phyloP scores from a whole-genome alignment of 2,888 invertebrate species.

The Agrotis segetum region DNA sequence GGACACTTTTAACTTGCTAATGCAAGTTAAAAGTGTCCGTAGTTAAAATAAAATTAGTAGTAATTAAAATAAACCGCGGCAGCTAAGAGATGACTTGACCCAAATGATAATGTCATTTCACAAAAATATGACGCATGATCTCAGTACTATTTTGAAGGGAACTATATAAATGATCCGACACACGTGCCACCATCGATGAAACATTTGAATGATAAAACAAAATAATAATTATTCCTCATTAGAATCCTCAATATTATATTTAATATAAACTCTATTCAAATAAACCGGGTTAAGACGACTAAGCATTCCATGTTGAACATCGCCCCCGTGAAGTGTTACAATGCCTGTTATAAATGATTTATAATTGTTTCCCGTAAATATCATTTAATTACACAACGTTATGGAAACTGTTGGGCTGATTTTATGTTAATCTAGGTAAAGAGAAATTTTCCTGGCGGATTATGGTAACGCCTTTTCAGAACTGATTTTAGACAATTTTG shows the following conservation, averaged over 20 bases:
- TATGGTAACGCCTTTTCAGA: neutral
- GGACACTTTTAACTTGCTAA: too few species aligned
- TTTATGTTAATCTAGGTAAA: slow-evolving; percentile 17
- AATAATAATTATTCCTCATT: neutral
- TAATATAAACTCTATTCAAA: slow-evolving; percentile 36
- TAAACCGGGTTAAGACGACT: slow-evolving; percentile 23
- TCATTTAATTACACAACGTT: slow-evolving; percentile 21
- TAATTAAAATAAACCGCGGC: too few species aligned
- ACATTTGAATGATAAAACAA: neutral
- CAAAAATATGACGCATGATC: too few species aligned
- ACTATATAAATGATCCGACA: too few species aligned
- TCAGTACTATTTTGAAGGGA: too few species aligned
- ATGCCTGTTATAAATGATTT: slow-evolving; percentile 42
- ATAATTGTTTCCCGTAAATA: slow-evolving; percentile 28
- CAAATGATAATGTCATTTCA: too few species aligned
- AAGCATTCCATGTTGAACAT: slow-evolving; percentile 19
- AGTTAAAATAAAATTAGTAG: too few species aligned
- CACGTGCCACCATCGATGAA: too few species aligned
- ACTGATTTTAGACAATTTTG: neutral
- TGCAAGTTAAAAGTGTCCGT: too few species aligned
- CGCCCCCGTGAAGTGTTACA: slow-evolving; percentile 10
- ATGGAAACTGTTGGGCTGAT: slow-evolving; percentile 34
- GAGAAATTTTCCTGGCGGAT: neutral
- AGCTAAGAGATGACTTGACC: too few species aligned
- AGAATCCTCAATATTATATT: slow-evolving; percentile 13